Evolutionary conservation across 2,888 invertebrate species (phyloP), one percentile per base, ranked within the genome.

Genomic region (Thymelicus lineola): DNA sequence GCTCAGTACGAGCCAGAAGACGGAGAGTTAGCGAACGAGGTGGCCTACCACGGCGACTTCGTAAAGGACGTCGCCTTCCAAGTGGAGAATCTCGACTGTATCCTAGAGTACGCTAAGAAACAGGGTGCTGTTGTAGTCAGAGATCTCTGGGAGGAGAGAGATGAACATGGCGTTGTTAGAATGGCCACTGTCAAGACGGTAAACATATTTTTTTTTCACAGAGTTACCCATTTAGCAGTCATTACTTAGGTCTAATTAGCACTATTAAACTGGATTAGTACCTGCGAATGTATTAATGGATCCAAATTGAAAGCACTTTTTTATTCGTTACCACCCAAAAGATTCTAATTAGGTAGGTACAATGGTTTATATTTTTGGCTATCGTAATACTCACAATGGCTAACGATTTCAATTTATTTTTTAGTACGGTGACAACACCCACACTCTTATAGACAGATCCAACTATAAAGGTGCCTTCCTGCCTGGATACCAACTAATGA

Each of bases 341-440:
- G n/a, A n/a, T n/a, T n/a, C n/a, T n/a, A n/a, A n/a, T n/a, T n/a
- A n/a, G n/a, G n/a, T n/a, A n/a, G n/a, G n/a, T n/a, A n/a, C n/a
- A n/a, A n/a, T n/a, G n/a, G n/a, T n/a, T n/a, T n/a, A n/a, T n/a
- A n/a, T n/a, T n/a, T n/a, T n/a, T n/a, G n/a, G n/a, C n/a, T n/a
- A n/a, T n/a, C n/a, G n/a, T n/a, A n/a, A n/a, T n/a, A n/a, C n/a
- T n/a, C n/a, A n/a, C n/a, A n/a, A n/a, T n/a, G n/a, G n/a, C n/a
- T 38, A 7, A 38, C 10, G 3, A 10, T 42, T 10, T 50, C 28
- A 28, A 28, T 28, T 0, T n/a, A n/a, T n/a, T 53, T 57, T 71
- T 10, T 86, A 98, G 98, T 99, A 98, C 82, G 99, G 99, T 0
- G 99, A 99, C 85, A 98, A 98, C 45, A 97, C 97, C 0, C 99